A percentile compares a stretch with the other conserved stretches of the same genome.
phyloP scores from a whole-genome alignment of 2,888 invertebrate genomes.

The Cotesia congregata region DNA sequence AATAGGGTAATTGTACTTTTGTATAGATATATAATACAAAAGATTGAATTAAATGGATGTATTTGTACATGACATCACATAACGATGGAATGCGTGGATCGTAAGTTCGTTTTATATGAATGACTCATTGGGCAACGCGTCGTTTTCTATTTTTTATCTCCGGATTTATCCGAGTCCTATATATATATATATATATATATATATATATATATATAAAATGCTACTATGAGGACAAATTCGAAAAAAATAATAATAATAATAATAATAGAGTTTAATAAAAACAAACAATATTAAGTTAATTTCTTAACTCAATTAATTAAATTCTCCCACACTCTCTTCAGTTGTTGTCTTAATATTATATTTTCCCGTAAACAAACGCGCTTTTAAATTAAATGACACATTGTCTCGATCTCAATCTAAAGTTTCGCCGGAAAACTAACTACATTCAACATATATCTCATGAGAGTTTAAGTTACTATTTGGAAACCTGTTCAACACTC shows the following conservation, averaged over 20 bases:
- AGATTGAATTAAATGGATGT: not conserved
- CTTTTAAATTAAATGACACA: not conserved
- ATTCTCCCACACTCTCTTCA: not conserved
- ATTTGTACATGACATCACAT: slow-evolving; percentile 64
- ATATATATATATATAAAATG: not conserved
- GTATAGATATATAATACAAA: slow-evolving; percentile 24
- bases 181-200: not conserved
- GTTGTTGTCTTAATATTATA: not conserved
- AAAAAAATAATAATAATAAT: too few species aligned
- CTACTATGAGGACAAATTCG: too few species aligned
- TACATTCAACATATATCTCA: too few species aligned
- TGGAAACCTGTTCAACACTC: not conserved
- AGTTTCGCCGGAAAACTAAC: not conserved
- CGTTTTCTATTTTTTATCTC: slow-evolving; percentile 21
- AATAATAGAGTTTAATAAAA: not conserved
- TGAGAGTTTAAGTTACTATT: not conserved
- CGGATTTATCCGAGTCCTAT: not conserved
- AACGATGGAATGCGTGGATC: slow-evolving; percentile 64
- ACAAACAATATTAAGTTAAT: not conserved
- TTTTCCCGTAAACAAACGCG: not conserved
- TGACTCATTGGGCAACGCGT: slow-evolving; percentile 58
- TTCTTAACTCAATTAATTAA: not conserved
- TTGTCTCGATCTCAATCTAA: slow-evolving; percentile 9
- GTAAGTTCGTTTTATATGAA: slow-evolving; percentile 46
- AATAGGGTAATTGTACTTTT: too few species aligned